Base-by-base conservation (phyloP, 2,797 vertebrate genomes). In the Acridotheres tristis region DNA sequence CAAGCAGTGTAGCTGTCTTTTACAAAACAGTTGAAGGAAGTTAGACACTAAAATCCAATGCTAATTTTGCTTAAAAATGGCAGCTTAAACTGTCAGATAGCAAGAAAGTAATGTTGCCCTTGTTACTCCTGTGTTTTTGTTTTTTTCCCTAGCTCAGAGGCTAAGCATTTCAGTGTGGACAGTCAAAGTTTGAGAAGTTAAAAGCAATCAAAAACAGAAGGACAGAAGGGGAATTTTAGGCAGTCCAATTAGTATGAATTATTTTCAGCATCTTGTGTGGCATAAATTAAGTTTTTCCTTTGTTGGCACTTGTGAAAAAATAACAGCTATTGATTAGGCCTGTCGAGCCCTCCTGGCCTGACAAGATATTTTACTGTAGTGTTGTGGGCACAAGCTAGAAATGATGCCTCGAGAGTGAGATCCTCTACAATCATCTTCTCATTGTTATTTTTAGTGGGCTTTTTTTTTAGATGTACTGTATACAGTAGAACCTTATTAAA, bases 311-410 rank as follows among this genome's bases (percentile, higher is more conserved):
- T 96, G 96, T 69, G 97, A 98, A 97, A 72, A 98, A 97, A 97
- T 97, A 98, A 97, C 97, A 98, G 97, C 97, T 97, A 97, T 97
- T 97, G 98, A 98, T 98, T 97, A 98, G 96, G 85, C 96, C 96
- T 83, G 92, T 94, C 61, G 95, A 96, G 88, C 87, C 85, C 91
- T 93, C 5, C 21, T 91, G 93, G 90, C 91, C 93, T 97, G 97
- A 92, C 76, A 71, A 92, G 90, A 92, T 94, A 94, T 91, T 96
- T 91, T 67, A 63, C 94, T 96, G 96, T 68, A 90, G 92, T 94
- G 76, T 80, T 96, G 95, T 96, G 85, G 67, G 91, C 62, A 80
- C 87, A 83, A 94, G 95, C 85, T 88, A 72, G 93, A 67, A 91
- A 79, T 82, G 89, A 81, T 97, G 93, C 89, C 68, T 80, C 62